These are phyloP conservation scores for Lichenostomus cassidix DNA, from an alignment of 2,113 vertebrate species.

Conservation along the genomic window DNA sequence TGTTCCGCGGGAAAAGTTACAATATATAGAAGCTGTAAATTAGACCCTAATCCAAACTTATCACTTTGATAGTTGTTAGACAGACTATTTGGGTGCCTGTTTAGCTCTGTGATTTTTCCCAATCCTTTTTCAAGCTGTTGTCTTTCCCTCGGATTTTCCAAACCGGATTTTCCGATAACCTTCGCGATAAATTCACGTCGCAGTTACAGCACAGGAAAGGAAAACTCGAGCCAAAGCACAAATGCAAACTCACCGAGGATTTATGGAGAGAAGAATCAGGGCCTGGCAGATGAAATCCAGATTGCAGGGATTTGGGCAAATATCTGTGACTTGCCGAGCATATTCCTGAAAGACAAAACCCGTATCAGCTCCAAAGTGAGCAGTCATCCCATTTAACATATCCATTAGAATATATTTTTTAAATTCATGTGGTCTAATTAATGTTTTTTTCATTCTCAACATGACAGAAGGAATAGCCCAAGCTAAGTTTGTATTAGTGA, in stretches of 20 bases:
- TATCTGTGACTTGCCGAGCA: background rate
- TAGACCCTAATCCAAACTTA: slow-evolving; percentile 36
- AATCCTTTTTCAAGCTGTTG: background rate
- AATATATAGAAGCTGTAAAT: slow-evolving; percentile 5
- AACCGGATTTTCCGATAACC: background rate
- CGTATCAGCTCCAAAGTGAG: background rate
- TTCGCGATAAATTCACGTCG: background rate
- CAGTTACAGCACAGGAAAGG: background rate
- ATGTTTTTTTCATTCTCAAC: background rate
- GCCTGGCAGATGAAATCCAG: background rate
- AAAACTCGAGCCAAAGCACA: background rate
- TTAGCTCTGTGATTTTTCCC: background rate
- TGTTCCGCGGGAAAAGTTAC: background rate
- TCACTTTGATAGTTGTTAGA: background rate
- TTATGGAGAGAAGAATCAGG: background rate
- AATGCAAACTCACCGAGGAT: background rate
- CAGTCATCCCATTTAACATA: background rate
- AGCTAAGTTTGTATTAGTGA: rapidly evolving
- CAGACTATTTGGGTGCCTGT: background rate
- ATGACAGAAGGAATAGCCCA: background rate
- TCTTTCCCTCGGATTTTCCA: background rate
- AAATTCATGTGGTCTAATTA: background rate
- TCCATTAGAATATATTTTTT: rapidly evolving
- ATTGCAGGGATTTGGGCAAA: background rate
- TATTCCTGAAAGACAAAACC: background rate